Evolutionary conservation across 2,888 invertebrate species (phyloP).

Genomic region (Leucophenga montana): DNA sequence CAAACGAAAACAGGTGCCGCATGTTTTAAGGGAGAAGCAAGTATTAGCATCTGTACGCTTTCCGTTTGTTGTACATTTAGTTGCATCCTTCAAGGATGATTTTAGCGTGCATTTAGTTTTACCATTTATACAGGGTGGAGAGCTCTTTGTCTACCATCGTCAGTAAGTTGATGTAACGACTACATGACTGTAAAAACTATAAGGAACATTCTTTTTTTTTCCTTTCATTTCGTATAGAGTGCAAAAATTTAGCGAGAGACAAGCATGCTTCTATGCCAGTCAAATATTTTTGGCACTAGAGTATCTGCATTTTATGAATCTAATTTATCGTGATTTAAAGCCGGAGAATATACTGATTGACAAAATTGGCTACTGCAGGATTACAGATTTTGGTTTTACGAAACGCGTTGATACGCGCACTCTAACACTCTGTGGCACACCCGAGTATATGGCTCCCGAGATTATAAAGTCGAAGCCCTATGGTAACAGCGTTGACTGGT

Average conservation of each 20-base stretch:
- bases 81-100: slow-evolving; percentile 88
- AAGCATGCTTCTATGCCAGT: slow-evolving; percentile 88
- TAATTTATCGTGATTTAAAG: slow-evolving; percentile 90
- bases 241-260: slow-evolving; percentile 79
- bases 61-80: slow-evolving; percentile 89
- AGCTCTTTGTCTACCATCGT: slow-evolving; percentile 85
- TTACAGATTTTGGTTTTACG: slow-evolving; percentile 94
- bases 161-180: no score
- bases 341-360: slow-evolving; percentile 91
- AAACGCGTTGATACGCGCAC: slow-evolving; percentile 82
- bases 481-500: slow-evolving; percentile 89
- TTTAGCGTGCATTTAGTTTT: slow-evolving; percentile 86
- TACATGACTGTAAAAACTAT: no score
- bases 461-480: slow-evolving; percentile 90
- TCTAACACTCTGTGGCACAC: slow-evolving; percentile 94
- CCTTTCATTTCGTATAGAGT: no score
- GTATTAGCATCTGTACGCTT: slow-evolving; percentile 88
- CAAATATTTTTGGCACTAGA: slow-evolving; percentile 91
- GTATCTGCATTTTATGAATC: slow-evolving; percentile 87
- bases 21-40: slow-evolving; percentile 89
- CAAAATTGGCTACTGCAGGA: slow-evolving; percentile 81
- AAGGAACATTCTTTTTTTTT: no score
- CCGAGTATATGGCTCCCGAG: slow-evolving; percentile 95
- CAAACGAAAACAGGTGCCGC: slow-evolving; percentile 88
- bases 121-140: slow-evolving; percentile 87